A percentile compares a stretch with the other conserved stretches of the same genome.
These are phyloP conservation scores for Charadrius vociferus DNA, from an alignment of 2,113 vertebrate species.

Conservation along the genomic window DNA sequence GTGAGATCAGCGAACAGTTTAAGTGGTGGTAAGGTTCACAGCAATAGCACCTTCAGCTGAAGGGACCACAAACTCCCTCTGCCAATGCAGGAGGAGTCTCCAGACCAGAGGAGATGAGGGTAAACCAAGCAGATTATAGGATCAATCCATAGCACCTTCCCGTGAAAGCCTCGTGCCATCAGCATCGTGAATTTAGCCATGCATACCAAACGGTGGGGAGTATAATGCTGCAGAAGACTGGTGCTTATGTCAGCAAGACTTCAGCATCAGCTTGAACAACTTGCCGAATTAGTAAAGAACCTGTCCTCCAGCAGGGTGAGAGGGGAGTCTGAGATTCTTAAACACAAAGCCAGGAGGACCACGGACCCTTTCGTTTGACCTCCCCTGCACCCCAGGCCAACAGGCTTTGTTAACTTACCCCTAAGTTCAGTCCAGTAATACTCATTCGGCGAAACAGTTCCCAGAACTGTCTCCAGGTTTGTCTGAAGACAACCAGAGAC, in stretches of 20 bases:
- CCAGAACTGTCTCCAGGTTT: background rate
- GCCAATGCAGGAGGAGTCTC: fast-evolving
- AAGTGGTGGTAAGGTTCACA: background rate
- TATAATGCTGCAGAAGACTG: background rate
- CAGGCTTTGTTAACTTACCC: background rate
- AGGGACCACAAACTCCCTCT: background rate
- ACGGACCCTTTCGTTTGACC: background rate
- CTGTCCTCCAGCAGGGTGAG: background rate
- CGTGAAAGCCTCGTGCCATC: fast-evolving
- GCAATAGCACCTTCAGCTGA: background rate
- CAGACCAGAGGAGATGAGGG: background rate
- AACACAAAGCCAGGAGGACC: background rate
- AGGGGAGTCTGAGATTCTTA: background rate
- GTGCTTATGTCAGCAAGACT: background rate
- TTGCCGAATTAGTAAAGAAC: background rate
- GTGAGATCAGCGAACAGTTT: constrained; percentile 22
- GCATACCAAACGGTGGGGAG: background rate
- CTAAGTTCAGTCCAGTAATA: background rate
- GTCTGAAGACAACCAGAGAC: background rate
- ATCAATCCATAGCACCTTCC: background rate
- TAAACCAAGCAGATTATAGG: background rate
- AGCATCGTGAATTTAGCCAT: background rate
- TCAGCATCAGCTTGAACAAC: background rate
- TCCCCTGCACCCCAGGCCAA: background rate
- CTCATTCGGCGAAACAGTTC: background rate